phyloP scores from a whole-genome alignment of 2,113 vertebrate species.

The Microcebus ravelobensis region DNA sequence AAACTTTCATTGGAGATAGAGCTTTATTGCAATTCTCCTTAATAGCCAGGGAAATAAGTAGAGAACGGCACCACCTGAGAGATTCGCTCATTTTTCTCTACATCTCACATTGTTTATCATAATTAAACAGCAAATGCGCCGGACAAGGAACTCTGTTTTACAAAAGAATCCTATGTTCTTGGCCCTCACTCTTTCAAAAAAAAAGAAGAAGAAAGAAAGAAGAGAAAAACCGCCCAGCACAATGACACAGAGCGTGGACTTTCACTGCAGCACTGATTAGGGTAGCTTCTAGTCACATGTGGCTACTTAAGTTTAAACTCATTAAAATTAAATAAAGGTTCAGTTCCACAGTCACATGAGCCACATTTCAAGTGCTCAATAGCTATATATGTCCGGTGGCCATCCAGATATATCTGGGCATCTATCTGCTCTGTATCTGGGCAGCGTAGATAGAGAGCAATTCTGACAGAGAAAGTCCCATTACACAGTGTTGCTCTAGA shows the following conservation, averaged over 20 bases:
- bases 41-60: not conserved
- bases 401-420: too few species aligned
- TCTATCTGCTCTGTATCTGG: too few species aligned
- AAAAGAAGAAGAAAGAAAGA: not conserved
- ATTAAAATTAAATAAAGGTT: not conserved
- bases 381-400: too few species aligned
- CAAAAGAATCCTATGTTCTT: not conserved
- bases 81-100: not conserved
- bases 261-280: rapidly evolving
- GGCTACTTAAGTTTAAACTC: not conserved
- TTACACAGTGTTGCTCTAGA: not conserved
- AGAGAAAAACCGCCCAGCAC: not conserved
- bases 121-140: not conserved
- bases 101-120: not conserved
- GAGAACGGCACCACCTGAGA: not conserved
- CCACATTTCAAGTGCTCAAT: not conserved
- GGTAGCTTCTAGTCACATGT: not conserved
- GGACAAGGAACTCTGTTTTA: not conserved
- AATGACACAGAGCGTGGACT: not conserved
- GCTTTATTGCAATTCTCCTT: not conserved
- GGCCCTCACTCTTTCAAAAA: not conserved
- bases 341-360: not conserved
- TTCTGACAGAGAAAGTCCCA: not conserved
- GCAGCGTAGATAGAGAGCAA: not conserved
- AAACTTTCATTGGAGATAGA: not conserved